These are phyloP conservation scores for Aelia acuminata DNA, from an alignment of 2,888 invertebrate genomes.

Conservation along the genomic window DNA sequence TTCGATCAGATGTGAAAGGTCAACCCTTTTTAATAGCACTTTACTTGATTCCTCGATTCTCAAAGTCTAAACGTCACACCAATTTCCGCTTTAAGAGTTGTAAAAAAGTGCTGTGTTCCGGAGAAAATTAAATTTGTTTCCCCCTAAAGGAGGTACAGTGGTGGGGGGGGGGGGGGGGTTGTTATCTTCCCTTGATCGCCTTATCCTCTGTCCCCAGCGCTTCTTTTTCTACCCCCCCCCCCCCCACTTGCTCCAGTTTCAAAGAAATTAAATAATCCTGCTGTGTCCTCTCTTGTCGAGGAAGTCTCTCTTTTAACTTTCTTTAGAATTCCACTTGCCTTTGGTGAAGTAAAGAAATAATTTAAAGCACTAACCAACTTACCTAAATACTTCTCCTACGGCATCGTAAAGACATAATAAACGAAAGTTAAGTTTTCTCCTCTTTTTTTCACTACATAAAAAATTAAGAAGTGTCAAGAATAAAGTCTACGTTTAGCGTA, in stretches of 20 bases:
- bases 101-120: constrained; percentile 11
- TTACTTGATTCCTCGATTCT: not conserved
- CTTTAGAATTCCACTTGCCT: not conserved
- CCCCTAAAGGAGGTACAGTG: not conserved
- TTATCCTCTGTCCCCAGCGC: not conserved
- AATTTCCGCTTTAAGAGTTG: not conserved
- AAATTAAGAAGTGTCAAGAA: too few relatives aligned
- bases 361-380: not conserved
- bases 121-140: not conserved
- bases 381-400: not conserved
- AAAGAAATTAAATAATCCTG: constrained; percentile 21
- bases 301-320: constrained; percentile 12
- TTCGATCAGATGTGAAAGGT: not conserved
- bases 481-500: too few relatives aligned
- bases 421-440: not conserved
- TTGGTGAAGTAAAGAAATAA: not conserved
- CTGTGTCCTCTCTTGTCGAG: not conserved
- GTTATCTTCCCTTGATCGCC: constrained; percentile 35
- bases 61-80: not conserved
- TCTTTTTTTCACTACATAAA: too few relatives aligned
- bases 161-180: not conserved
- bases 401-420: not conserved
- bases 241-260: not conserved
- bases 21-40: not conserved
- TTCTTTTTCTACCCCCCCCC: not conserved